A percentile compares a stretch with the other conserved stretches of the same genome.
Evolutionary conservation across 2,113 vertebrate genomes (phyloP).

Genomic region (Accipiter virgatus): DNA sequence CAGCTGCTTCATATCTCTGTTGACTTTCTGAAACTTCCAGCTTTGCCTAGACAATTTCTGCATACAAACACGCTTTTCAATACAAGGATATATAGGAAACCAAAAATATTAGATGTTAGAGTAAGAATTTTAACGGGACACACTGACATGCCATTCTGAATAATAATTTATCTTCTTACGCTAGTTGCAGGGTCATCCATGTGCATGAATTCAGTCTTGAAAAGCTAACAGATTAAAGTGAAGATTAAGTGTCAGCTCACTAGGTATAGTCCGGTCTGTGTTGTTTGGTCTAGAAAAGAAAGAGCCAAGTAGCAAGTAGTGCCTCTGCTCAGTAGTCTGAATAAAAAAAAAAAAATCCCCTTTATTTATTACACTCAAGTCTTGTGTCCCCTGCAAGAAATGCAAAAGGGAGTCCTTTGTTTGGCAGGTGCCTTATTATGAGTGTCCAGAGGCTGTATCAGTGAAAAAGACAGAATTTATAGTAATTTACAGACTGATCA

Average conservation of each 20-base stretch:
- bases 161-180: background rate
- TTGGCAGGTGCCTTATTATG: background rate
- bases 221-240: background rate
- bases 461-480: background rate
- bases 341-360: background rate
- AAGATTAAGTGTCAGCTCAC: background rate
- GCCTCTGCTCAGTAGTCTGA: background rate
- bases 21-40: background rate
- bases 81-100: background rate
- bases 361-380: background rate
- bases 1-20: background rate
- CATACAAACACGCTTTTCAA: background rate
- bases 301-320: background rate
- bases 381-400: background rate
- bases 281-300: background rate
- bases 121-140: background rate
- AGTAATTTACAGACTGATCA: background rate
- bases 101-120: background rate
- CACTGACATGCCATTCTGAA: background rate
- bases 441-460: background rate
- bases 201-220: background rate
- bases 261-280: background rate
- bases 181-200: background rate
- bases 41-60: background rate
- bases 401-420: background rate